These are phyloP conservation scores for Acanthurus leucopareius DNA, from an alignment of 2,797 vertebrate genomes.

Conservation along the genomic window DNA sequence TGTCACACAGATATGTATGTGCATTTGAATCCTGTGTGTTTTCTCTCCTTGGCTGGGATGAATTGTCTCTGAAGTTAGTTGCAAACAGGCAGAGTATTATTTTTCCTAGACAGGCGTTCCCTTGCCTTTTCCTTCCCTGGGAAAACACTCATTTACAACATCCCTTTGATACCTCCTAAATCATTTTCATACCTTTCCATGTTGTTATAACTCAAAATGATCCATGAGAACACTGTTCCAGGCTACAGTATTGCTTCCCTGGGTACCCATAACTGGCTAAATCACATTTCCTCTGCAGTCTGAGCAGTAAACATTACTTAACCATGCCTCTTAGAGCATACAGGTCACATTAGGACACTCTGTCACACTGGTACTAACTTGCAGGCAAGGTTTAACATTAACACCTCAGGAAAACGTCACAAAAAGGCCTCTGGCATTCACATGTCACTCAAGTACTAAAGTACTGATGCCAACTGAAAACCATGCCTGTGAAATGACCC, in stretches of 20 bases:
- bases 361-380: slow-evolving; percentile 54
- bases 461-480: slow-evolving; percentile 6
- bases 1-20: slow-evolving; percentile 14
- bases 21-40: not conserved
- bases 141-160: slow-evolving; percentile 23
- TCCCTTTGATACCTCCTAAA: slow-evolving; percentile 20
- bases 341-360: slow-evolving; percentile 30
- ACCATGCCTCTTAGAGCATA: not conserved
- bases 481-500: not conserved
- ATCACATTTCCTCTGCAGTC: slow-evolving; percentile 26
- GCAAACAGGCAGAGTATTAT: not conserved
- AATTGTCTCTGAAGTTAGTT: not conserved
- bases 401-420: slow-evolving; percentile 37
- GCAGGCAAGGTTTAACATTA: slow-evolving; percentile 50
- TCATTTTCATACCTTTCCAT: slow-evolving; percentile 7
- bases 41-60: not conserved
- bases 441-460: slow-evolving; percentile 15
- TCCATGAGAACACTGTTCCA: slow-evolving; percentile 13
- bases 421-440: slow-evolving; percentile 37
- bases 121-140: slow-evolving; percentile 1
- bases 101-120: slow-evolving; percentile 3
- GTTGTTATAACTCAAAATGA: slow-evolving; percentile 13
- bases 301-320: slow-evolving; percentile 21
- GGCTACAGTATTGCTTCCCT: not conserved
- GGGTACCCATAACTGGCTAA: slow-evolving; percentile 13